phyloP scores from a whole-genome alignment of 2,888 invertebrate genomes.

The Spilosoma lubricipeda region DNA sequence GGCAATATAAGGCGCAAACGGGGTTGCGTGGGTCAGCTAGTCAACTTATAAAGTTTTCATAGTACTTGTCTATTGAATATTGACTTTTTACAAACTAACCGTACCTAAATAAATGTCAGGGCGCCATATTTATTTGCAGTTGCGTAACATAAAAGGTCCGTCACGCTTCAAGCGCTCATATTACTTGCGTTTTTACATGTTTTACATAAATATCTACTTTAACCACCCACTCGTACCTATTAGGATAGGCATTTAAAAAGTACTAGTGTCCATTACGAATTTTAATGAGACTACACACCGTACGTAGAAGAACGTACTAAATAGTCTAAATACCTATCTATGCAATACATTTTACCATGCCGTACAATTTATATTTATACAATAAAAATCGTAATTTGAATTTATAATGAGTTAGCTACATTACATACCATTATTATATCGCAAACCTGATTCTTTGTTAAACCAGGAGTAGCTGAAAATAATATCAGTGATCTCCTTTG shows the following conservation, averaged over 20 bases:
- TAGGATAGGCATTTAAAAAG: constrained; percentile 27
- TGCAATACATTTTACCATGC: not conserved
- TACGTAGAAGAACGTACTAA: constrained; percentile 7
- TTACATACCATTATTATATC: constrained; percentile 5
- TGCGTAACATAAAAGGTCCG: constrained; percentile 36
- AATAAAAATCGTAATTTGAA: constrained; percentile 1
- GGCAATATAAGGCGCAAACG: too few relatives aligned
- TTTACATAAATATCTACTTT: constrained; percentile 23
- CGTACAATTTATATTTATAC: not conserved
- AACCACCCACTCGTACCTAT: constrained; percentile 20
- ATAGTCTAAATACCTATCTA: not conserved
- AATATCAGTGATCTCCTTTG: constrained; percentile 79
- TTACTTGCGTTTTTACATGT: constrained; percentile 25
- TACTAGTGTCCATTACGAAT: constrained; percentile 32
- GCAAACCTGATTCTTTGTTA: constrained; percentile 38
- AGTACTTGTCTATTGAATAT: constrained; percentile 23
- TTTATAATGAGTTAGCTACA: not conserved
- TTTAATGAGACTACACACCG: constrained; percentile 21
- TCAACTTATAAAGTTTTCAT: not conserved
- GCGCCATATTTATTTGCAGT: constrained; percentile 35
- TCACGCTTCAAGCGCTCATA: constrained; percentile 19
- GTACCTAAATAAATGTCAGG: constrained; percentile 19
- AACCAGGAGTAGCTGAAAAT: constrained; percentile 57
- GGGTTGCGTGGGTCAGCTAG: too few relatives aligned
- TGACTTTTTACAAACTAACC: constrained; percentile 29